Evolutionary conservation across 2,888 invertebrate genomes (phyloP), one percentile per base, ranked within the genome.

Genomic region (Abrostola tripartita): DNA sequence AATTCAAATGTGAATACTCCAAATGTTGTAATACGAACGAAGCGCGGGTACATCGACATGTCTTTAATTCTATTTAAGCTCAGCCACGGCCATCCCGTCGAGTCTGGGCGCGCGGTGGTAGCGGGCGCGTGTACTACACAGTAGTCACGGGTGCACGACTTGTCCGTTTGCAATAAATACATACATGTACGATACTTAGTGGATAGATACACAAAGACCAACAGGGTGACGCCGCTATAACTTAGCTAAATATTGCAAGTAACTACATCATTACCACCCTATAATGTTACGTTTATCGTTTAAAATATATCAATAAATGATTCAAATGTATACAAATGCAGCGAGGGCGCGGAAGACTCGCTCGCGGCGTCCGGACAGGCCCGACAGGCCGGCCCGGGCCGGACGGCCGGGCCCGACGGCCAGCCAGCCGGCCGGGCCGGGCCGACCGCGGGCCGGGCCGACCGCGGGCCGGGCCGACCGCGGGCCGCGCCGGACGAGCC

Each of bases 1-100:
- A 89, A 94, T 93, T 92, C 92, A 92, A 91, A 90, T 93, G 93
- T 94, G 93, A 94, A 94, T 93, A 93, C 93, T 93, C 92, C 92
- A 91, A 92, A 92, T 87, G 90, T 92, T 88, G 92, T 90, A 90
- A 91, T 90, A 90, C 89, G 86, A 90, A 89, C 86, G 87, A 90
- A 89, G 91, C 91, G 91, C 90, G 89, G 86, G 85, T 81, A 82
- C 84, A 79, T 80, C 82, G 85, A 83, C 79, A 78, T 77, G 79
- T 83, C 81, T 82, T 82, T 79, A 78, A 74, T 50, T 80, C 76
- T 81, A 81, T 75, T 62, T 61, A 75, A 81, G 83, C 81, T 76
- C 76, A 66, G 79, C 74, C 80, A 41, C 76, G 76, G 77, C 42
- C 65, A 52, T 52, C 65, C 68, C 66, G 68, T 59, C 63, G 67